Evolutionary conservation across 2,888 invertebrate species (phyloP).

Genomic region (Physocephala rufipes): DNA sequence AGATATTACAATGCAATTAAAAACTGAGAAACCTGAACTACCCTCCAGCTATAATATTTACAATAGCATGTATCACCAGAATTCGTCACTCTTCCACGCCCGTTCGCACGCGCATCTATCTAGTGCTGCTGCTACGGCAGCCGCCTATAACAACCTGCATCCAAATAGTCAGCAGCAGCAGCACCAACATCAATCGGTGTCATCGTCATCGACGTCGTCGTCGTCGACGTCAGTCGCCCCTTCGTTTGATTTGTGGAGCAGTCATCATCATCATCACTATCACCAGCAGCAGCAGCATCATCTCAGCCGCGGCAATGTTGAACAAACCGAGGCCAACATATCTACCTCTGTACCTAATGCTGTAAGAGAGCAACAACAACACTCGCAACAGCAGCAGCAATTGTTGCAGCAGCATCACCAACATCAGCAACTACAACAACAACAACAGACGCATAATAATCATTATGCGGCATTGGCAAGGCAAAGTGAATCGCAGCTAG

Average conservation of each 20-base stretch:
- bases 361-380: constrained; percentile 36
- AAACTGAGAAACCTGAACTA: constrained; percentile 55
- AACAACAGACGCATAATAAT: constrained; percentile 39
- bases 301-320: constrained; percentile 41
- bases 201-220: constrained; percentile 22
- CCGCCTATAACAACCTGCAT: constrained; percentile 28
- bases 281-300: constrained; percentile 44
- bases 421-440: constrained; percentile 44
- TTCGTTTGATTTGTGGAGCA: constrained; percentile 50
- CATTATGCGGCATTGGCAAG: constrained; percentile 58
- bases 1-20: constrained; percentile 48
- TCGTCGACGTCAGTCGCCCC: constrained; percentile 11
- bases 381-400: constrained; percentile 44
- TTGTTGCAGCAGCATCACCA: constrained; percentile 38
- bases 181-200: constrained; percentile 29
- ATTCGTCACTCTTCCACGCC: constrained; percentile 50
- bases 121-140: constrained; percentile 17
- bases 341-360: constrained; percentile 30
- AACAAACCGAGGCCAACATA: constrained; percentile 36
- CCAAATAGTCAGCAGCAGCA: constrained; percentile 29
- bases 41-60: constrained; percentile 50
- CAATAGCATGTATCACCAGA: constrained; percentile 55
- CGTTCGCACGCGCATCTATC: constrained; percentile 19
- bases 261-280: constrained; percentile 49
- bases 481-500: constrained; percentile 59